Conservation (phyloP, 2,797 vertebrate genomes). For the Lithobates sylvaticus region DNA sequence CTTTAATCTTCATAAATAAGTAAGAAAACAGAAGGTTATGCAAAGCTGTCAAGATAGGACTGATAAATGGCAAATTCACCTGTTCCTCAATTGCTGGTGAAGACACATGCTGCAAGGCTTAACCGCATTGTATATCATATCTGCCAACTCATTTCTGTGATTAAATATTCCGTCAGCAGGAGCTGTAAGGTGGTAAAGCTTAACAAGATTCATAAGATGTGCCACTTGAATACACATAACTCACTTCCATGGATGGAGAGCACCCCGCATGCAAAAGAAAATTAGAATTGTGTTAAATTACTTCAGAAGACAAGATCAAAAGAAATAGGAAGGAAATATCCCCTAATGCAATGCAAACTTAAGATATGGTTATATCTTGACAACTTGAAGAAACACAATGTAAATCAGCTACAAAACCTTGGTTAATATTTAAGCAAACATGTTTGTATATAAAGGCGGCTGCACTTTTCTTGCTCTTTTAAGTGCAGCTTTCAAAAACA, state of each 20-base stretch:
- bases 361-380: slow-evolving; percentile 73
- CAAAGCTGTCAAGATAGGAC: slow-evolving; percentile 77
- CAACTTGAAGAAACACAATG: slow-evolving; percentile 69
- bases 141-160: slow-evolving; percentile 85
- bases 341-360: slow-evolving; percentile 74
- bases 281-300: slow-evolving; percentile 83
- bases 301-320: slow-evolving; percentile 74
- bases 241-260: slow-evolving; percentile 76
- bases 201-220: slow-evolving; percentile 84
- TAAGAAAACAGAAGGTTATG: slow-evolving; percentile 76
- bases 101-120: slow-evolving; percentile 73
- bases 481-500: slow-evolving; percentile 21
- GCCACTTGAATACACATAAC: slow-evolving; percentile 82
- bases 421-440: slow-evolving; percentile 60
- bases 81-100: slow-evolving; percentile 74
- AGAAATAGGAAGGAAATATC: slow-evolving; percentile 68
- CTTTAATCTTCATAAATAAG: slow-evolving; percentile 84
- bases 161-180: slow-evolving; percentile 85
- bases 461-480: slow-evolving; percentile 45
- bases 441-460: slow-evolving; percentile 59
- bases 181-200: slow-evolving; percentile 78
- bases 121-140: slow-evolving; percentile 78
- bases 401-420: slow-evolving; percentile 71
- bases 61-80: slow-evolving; percentile 78
- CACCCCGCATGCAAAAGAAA: slow-evolving; percentile 75